Base-by-base conservation (phyloP, 2,888 invertebrate genomes). In the Beris chalybata region DNA sequence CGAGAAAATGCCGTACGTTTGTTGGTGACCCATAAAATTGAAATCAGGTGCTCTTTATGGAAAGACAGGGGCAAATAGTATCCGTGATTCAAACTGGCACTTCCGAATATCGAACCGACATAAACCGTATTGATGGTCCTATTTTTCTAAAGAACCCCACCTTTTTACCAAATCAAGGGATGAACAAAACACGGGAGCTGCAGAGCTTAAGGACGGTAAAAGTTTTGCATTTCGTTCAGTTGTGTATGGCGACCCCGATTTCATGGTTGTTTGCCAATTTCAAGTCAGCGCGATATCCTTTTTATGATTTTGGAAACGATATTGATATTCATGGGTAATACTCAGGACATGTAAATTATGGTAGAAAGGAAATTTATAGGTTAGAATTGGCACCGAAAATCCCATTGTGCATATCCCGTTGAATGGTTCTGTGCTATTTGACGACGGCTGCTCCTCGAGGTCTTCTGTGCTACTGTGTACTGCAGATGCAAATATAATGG, bases 311-410 rank as follows among this genome's bases (percentile, higher is more conserved):
- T 50, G 22, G 31, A 12, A 50, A 2, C 50, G 15, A 61, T 50
- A 61, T 61, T 61, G 61, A 61, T 50, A 61, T 61, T 61, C 61
- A 61, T 61, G 61, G 61, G 12, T 50, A 38, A 61, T 50, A 61
- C 61, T 61, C 50, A 52, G 61, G 50, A 61, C 61, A 61, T 61
- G 61, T 61, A 61, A 61, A 61, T 61, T 61, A 61, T 50, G 61
- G 61, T 50, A 43, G 61, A 50, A 38, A 11, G 9, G 61, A 50
- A 61, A 61, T 61, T 61, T 61, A 61, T 61, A 61, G 50, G 61
- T 61, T 61, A 4, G 50, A 61, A 61, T 61, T 61, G 61, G 61
- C 61, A 61, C 31, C 38, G 61, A 50, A 38, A 61, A 61, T 61
- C 50, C 52, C 61, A 52, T 12, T 15, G 52, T 61, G 50, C 61